Conservation (phyloP, 1,140 invertebrate genomes). For the Asobara japonica region DNA sequence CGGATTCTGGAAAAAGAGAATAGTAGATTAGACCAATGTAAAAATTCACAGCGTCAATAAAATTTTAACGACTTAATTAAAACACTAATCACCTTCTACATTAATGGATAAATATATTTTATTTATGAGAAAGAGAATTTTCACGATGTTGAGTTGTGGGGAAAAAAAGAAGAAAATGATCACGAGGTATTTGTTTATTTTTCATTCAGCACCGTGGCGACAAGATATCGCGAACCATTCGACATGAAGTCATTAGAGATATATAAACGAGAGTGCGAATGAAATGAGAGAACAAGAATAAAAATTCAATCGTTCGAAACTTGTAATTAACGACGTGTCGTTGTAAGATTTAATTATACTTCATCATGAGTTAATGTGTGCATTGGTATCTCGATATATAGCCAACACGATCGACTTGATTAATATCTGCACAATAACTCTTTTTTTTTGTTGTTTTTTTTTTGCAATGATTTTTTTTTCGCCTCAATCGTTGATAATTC, state of each 20-base stretch:
- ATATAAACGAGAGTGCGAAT: conserved; percentile 2
- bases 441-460: too few species aligned
- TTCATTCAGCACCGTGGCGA: neutral
- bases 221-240: neutral
- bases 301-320: neutral
- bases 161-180: neutral
- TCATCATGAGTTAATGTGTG: neutral
- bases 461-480: too few species aligned
- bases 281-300: neutral
- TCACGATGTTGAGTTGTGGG: neutral
- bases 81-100: neutral
- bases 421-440: neutral
- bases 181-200: neutral
- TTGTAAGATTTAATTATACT: conserved; percentile 3
- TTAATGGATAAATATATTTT: neutral
- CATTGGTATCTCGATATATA: neutral
- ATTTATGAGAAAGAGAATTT: neutral
- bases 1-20: neutral
- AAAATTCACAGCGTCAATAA: neutral
- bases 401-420: neutral
- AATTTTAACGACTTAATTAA: neutral
- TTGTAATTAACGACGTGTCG: neutral
- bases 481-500: neutral
- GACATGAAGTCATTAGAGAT: conserved; percentile 6
- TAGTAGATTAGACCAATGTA: neutral